A percentile compares a stretch with the other conserved stretches of the same genome.
phyloP scores from a whole-genome alignment of 2,888 invertebrate genomes.

The Scaptomyza cyrtandrae region DNA sequence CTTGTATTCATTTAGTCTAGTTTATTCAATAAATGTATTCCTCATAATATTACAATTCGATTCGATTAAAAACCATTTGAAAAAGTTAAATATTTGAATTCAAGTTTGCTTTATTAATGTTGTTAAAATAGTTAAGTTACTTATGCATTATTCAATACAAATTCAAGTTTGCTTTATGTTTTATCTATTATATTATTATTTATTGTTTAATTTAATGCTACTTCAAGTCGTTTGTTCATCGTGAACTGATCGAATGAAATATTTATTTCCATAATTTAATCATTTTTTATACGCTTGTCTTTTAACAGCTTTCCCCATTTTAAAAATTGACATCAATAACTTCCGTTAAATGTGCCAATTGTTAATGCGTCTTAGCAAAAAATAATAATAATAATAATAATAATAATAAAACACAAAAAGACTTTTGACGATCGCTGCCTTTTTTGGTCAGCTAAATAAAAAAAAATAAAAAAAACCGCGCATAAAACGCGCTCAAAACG shows the following conservation, averaged over 20 bases:
- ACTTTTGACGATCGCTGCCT: conserved; percentile 52
- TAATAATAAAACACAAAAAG: conserved; percentile 20
- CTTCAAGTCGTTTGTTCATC: no score
- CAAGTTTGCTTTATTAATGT: no score
- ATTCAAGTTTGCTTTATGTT: no score
- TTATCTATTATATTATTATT: no score
- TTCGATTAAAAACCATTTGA: no score
- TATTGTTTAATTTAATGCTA: no score
- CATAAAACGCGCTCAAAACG: conserved; percentile 37
- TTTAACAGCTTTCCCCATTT: conserved; percentile 53
- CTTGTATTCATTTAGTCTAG: no score
- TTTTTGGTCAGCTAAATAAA: conserved; percentile 65
- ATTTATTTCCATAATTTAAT: conserved; percentile 1
- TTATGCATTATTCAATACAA: no score
- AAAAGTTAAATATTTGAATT: no score
- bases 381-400: conserved; percentile 21
- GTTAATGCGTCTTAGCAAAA: conserved; percentile 64
- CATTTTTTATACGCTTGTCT: conserved; percentile 45
- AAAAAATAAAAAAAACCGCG: conserved; percentile 27
- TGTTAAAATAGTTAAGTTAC: no score
- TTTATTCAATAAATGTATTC: no score
- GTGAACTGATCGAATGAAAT: not conserved
- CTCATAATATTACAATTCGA: no score
- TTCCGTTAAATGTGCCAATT: conserved; percentile 79
- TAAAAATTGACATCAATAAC: conserved; percentile 64